Base-by-base conservation (phyloP, 2,888 invertebrate species). In the Blomia tropicalis region DNA sequence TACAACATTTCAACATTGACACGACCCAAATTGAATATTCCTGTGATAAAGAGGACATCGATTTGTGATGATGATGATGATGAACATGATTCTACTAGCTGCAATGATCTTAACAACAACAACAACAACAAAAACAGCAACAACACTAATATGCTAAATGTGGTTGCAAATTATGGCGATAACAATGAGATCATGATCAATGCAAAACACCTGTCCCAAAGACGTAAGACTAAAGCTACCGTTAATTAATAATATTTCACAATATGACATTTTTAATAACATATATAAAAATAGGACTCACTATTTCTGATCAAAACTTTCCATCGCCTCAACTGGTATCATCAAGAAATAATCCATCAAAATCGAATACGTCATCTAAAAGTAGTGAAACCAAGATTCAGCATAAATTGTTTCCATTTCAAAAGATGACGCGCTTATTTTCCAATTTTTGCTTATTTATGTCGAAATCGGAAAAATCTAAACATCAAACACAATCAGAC, bases 71-170 rank as follows among this genome's bases (percentile, higher is more conserved):
- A 7, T 11, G 51, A 11, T 19, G 51, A 27, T n/a, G n/a, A n/a
- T n/a, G n/a, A n/a, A n/a, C n/a, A n/a, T n/a, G n/a, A n/a, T n/a
- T n/a, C n/a, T n/a, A n/a, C n/a, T n/a, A n/a, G n/a, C n/a, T n/a
- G n/a, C n/a, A n/a, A n/a, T 36, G 27, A 31, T 56, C 11, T 29
- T 29, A 29, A 56, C 54, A 19, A 54, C 19, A 54, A 54, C 25
- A 54, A 54, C 27, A 59, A 36, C 30, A 17, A 59, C 44, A 47
- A 59, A 43, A 41, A 30, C 59, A 7, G 43, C 31, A 2, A 27
- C 51, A 11, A 61, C 17, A 41, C 41, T 17, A 11, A 5, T 27
- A 30, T 2, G 7, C n/a, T 2, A 7, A 29, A 23, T 2, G 30
- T 14, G 17, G 31, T n/a, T 25, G 19, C 1, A 29, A 44, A 32